Percentiles rank a stretch among this genome's conserved stretches.
Conservation (phyloP, 1,140 invertebrate species). For the Penaeus japonicus region DNA sequence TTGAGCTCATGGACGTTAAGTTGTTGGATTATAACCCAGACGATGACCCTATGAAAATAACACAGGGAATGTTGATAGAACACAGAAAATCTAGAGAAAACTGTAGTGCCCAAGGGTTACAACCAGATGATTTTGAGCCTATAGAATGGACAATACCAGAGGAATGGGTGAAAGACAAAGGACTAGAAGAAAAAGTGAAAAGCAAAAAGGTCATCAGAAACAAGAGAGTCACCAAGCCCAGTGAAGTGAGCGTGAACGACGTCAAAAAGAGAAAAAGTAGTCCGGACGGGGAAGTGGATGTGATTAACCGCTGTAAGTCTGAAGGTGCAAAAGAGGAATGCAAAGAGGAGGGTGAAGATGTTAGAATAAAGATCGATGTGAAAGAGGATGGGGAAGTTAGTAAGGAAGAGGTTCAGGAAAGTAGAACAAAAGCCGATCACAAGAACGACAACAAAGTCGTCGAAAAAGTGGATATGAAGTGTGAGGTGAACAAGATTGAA, state of each 20-base stretch:
- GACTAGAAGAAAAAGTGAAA: conserved; percentile 42
- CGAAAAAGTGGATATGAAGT: neutral
- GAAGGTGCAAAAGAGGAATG: neutral
- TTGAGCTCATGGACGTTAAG: conserved; percentile 76
- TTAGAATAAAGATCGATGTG: neutral
- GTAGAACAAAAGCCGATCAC: neutral
- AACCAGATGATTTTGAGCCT: conserved; percentile 33
- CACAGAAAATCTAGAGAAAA: neutral
- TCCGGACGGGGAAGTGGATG: neutral
- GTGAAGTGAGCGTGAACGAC: neutral
- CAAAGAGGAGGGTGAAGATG: neutral
- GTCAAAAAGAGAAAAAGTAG: neutral
- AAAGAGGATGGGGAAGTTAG: neutral
- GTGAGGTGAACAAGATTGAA: neutral
- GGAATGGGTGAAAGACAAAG: conserved; percentile 46
- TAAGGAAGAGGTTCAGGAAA: conserved; percentile 9
- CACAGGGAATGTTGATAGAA: conserved; percentile 23
- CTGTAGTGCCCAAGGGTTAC: neutral
- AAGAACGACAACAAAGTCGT: neutral
- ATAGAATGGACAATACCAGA: conserved; percentile 57
- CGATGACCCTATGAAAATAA: conserved; percentile 70
- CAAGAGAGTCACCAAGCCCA: neutral
- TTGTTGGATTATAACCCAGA: conserved; percentile 75
- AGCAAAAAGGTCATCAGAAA: conserved; percentile 30
- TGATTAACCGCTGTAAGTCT: too few relatives aligned